A percentile compares a stretch with the other conserved stretches of the same genome.
These are phyloP conservation scores for Ophion ventricosus DNA, from an alignment of 2,888 invertebrate genomes.

Conservation along the genomic window DNA sequence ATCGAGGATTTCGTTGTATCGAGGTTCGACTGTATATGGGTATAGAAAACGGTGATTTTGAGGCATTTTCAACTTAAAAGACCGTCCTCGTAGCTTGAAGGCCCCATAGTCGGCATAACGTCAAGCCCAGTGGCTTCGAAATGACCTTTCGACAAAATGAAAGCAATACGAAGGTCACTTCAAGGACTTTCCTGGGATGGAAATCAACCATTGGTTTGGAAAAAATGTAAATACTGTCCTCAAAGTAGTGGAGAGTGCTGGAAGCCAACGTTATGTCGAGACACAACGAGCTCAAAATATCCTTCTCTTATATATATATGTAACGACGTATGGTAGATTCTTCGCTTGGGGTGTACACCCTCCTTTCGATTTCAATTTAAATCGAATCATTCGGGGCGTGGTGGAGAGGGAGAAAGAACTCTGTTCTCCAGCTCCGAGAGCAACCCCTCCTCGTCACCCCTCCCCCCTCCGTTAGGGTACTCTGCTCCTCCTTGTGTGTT, in stretches of 20 bases:
- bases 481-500: slow-evolving; percentile 21
- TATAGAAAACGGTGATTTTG: background rate
- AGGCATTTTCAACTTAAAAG: background rate
- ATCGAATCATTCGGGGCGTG: slow-evolving; percentile 72
- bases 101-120: background rate
- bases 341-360: background rate
- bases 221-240: background rate
- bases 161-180: background rate
- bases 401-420: slow-evolving; percentile 32
- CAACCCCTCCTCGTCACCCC: slow-evolving; percentile 4
- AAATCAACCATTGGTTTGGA: background rate
- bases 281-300: background rate
- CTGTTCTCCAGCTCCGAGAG: slow-evolving; percentile 17
- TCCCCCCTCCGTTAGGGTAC: slow-evolving; percentile 18
- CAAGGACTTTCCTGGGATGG: background rate
- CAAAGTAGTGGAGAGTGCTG: background rate
- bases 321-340: slow-evolving; percentile 1
- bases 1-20: no score
- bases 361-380: slow-evolving; percentile 72
- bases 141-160: background rate
- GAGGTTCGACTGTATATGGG: no score
- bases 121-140: background rate
- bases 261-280: background rate
- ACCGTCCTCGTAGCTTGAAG: background rate
- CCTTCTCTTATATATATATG: background rate